These are phyloP conservation scores for Uloborus diversus DNA, from an alignment of 1,140 invertebrate species.

Conservation along the genomic window DNA sequence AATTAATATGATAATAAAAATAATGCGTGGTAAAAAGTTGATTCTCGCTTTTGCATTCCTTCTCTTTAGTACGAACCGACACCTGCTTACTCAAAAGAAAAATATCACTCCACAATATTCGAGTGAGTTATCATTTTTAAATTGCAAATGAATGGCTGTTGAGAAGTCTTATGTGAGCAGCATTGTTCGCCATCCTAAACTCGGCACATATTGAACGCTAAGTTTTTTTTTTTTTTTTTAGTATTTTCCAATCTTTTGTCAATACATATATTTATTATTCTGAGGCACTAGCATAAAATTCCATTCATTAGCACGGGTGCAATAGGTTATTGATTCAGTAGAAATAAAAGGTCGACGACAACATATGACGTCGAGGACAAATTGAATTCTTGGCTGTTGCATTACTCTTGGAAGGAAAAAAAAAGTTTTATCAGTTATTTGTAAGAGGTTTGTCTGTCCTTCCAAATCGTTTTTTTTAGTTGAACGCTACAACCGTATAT, in stretches of 20 bases:
- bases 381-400: constrained; percentile 30
- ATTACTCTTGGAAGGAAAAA: neutral
- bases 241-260: constrained; percentile 19
- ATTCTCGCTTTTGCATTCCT: neutral
- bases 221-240: constrained; percentile 12
- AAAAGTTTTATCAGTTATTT: constrained; percentile 20
- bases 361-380: constrained; percentile 32
- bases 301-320: neutral
- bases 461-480: neutral
- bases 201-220: neutral
- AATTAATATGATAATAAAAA: too few relatives aligned
- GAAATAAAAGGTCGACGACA: constrained; percentile 33
- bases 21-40: neutral
- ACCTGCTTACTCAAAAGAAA: constrained; percentile 9
- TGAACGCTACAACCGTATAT: too few relatives aligned
- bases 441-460: constrained; percentile 20
- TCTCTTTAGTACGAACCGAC: too few relatives aligned
- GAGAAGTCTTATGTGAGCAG: neutral
- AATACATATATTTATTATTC: constrained; percentile 42
- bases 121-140: constrained; percentile 37
- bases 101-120: neutral
- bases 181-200: constrained; percentile 3
- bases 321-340: neutral
- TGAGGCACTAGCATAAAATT: neutral
- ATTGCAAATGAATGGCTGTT: constrained; percentile 40